These are phyloP conservation scores for Leptinotarsa peninsularis DNA, from an alignment of 2,888 invertebrate species.

Conservation along the genomic window DNA sequence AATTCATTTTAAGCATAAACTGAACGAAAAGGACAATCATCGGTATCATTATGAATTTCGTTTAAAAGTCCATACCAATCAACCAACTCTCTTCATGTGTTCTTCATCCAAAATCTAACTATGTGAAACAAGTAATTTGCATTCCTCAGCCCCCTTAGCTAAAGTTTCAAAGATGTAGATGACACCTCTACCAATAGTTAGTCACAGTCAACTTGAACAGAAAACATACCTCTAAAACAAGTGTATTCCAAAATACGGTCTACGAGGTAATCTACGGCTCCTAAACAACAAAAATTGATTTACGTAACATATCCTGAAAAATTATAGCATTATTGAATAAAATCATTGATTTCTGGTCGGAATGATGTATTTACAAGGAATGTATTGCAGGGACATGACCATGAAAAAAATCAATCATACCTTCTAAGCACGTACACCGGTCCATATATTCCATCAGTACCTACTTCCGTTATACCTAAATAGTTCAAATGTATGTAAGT, in stretches of 20 bases:
- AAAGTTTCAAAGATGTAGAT: background rate
- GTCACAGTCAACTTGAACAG: background rate
- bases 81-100: no score
- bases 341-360: background rate
- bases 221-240: conserved; percentile 45
- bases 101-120: background rate
- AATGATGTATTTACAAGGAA: conserved; percentile 6
- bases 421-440: conserved; percentile 52
- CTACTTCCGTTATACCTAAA: conserved; percentile 46
- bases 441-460: conserved; percentile 47
- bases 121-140: background rate
- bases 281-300: conserved; percentile 35
- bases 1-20: no score
- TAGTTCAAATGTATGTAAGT: conserved; percentile 31
- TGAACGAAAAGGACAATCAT: no score
- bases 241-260: conserved; percentile 35
- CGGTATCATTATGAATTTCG: no score
- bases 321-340: background rate
- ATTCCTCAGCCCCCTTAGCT: background rate
- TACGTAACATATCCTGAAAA: background rate
- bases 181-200: background rate
- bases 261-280: conserved; percentile 39
- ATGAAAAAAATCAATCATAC: conserved; percentile 44
- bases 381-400: conserved; percentile 25
- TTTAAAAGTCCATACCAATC: no score